These are phyloP conservation scores for Pristis pectinata DNA, from an alignment of 2,797 vertebrate species.

Conservation along the genomic window DNA sequence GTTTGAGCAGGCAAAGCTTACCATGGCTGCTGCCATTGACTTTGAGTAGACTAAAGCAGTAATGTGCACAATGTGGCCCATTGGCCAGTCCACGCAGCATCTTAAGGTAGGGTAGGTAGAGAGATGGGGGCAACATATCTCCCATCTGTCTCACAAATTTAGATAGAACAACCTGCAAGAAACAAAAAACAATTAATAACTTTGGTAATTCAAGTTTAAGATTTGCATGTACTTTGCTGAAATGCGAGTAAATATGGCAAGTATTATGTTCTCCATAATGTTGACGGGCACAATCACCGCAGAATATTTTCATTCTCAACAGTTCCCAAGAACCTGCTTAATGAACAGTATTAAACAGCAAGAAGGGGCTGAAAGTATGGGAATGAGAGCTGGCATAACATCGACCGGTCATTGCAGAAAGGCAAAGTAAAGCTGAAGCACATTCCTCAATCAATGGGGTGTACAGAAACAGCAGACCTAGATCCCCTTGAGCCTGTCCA, in stretches of 20 bases:
- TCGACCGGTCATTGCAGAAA: neutral
- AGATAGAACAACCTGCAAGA: conserved; percentile 85
- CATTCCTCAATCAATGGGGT: neutral
- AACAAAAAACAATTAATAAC: conserved; percentile 24
- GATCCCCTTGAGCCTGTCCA: neutral
- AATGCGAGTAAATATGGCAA: neutral
- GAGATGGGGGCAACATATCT: conserved; percentile 85
- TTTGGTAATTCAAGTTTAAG: neutral
- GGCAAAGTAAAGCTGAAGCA: neutral
- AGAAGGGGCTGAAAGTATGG: neutral
- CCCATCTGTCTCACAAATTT: conserved; percentile 99
- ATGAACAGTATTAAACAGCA: neutral
- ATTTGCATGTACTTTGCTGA: neutral
- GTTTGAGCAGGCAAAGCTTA: conserved; percentile 54
- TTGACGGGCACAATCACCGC: neutral
- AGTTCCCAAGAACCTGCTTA: neutral
- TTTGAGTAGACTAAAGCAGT: conserved; percentile 93
- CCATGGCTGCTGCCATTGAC: conserved; percentile 88
- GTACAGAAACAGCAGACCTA: neutral
- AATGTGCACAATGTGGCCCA: conserved; percentile 90
- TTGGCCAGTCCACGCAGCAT: conserved; percentile 89
- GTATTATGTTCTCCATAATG: neutral
- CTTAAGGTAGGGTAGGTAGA: conserved; percentile 89
- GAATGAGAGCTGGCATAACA: neutral
- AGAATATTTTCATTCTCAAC: neutral